A percentile compares a stretch with the other conserved stretches of the same genome.
Conservation (phyloP, 2,113 vertebrate genomes). For the Cryptomyrus ogoouensis region DNA sequence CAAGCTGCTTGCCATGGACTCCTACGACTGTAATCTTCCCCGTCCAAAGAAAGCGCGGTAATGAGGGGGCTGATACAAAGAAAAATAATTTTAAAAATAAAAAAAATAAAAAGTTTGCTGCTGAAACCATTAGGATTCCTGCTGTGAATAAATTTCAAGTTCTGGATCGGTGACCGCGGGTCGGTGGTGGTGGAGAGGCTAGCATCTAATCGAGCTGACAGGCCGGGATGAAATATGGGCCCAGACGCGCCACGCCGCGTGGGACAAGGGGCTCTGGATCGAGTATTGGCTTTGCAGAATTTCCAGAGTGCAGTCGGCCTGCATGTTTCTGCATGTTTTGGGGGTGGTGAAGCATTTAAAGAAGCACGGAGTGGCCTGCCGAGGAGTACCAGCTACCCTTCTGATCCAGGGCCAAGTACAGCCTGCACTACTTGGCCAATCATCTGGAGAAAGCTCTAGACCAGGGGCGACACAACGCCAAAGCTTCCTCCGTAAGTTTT, state of each 20-base stretch:
- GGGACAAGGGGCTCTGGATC: not conserved
- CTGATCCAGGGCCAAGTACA: not conserved
- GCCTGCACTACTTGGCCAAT: not conserved
- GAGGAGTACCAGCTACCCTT: not conserved
- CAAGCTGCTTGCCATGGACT: not conserved
- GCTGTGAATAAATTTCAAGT: not conserved
- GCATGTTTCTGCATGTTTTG: not conserved
- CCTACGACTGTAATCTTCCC: not conserved
- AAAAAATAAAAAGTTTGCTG: not conserved
- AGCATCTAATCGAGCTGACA: conserved; percentile 3
- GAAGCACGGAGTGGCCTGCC: not conserved
- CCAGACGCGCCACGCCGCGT: not conserved
- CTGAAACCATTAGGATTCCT: conserved; percentile 12
- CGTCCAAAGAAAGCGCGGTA: not conserved
- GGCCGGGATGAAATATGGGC: conserved; percentile 3
- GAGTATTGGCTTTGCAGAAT: not conserved
- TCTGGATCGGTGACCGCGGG: not conserved
- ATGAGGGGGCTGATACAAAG: not conserved
- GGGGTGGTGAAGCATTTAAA: not conserved
- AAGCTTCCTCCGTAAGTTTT: not conserved
- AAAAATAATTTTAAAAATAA: not conserved
- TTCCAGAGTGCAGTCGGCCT: not conserved
- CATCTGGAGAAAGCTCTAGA: not conserved
- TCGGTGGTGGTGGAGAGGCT: not conserved
- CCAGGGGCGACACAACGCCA: not conserved